phyloP scores from a whole-genome alignment of 2,797 vertebrate species.

The Sebastes diaconus region DNA sequence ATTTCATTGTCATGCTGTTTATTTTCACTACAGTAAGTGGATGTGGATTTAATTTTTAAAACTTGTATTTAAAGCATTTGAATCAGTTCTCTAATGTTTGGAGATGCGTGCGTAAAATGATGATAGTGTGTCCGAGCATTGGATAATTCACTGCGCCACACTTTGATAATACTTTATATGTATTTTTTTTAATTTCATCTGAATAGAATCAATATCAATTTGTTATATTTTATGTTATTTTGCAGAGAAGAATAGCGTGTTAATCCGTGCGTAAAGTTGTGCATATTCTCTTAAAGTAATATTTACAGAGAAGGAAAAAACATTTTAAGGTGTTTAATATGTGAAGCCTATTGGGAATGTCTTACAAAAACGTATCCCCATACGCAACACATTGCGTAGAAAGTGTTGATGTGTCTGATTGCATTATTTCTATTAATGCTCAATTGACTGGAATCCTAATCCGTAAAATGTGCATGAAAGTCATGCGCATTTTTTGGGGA shows the following conservation, averaged over 20 bases:
- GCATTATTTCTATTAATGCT: neutral
- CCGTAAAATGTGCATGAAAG: slow-evolving; percentile 31
- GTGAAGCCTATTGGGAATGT: neutral
- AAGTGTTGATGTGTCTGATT: neutral
- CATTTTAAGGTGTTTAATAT: neutral
- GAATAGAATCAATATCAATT: neutral
- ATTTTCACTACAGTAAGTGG: neutral
- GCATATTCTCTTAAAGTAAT: neutral
- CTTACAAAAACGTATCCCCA: neutral
- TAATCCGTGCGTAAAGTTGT: neutral
- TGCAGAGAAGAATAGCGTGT: neutral
- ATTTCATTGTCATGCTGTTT: neutral
- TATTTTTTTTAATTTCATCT: neutral
- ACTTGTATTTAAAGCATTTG: neutral
- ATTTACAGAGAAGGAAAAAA: neutral
- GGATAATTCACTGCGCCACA: neutral
- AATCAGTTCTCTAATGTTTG: neutral
- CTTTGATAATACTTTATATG: neutral
- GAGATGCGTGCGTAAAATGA: slow-evolving; percentile 34
- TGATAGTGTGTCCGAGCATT: neutral
- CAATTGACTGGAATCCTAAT: slow-evolving; percentile 20
- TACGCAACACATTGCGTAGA: neutral
- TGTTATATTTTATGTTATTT: neutral
- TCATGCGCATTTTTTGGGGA: slow-evolving; percentile 37
- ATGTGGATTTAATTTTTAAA: neutral